Evolutionary conservation across 2,888 invertebrate species (phyloP), one percentile per base, ranked within the genome.

Genomic region (Pyralis farinalis): DNA sequence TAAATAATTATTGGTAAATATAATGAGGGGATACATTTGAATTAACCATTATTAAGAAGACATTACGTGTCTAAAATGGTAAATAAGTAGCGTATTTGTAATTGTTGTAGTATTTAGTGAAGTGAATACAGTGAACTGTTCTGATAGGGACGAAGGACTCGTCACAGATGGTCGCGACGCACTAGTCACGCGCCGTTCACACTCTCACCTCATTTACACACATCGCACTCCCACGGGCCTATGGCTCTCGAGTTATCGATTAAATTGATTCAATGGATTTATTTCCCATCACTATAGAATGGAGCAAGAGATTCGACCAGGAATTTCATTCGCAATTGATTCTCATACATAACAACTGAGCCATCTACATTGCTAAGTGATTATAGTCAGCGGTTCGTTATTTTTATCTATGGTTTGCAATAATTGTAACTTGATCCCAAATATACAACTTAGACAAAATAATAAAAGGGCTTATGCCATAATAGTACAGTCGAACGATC

Each of bases 81-180:
- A 84, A 76, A 83, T 77, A 79, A 39, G 83, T 87, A 85, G 85
- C 79, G 81, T 86, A 85, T 80, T 80, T 84, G 86, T 86, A 86
- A 84, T 83, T 86, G 87, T 85, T 85, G 84, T 88, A 86, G 86
- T 73, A 55, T 58, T 75, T 85, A 86, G 83, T 77, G 75, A 84
- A 73, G 77, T 81, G 77, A 77, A 72, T 60, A 59, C 69, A 66
- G 74, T 71, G 71, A 73, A 70, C 68, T 71, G 70, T 71, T 59
- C 64, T 63, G 57, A 46, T 51, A 52, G 55, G 57, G 16, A 58
- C 62, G 64, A 63, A 63, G 8, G 62, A 55, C 58, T 61, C 57
- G 69, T 55, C 60, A 70, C 56, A 56, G 65, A 58, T 47, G 74
- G 71, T 67, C 75, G 81, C 81, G 81, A 75, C 78, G 81, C 83